A percentile compares a stretch with the other conserved stretches of the same genome.
These are phyloP conservation scores for Diplolepis rosae DNA, from an alignment of 2,888 invertebrate species.

Conservation along the genomic window DNA sequence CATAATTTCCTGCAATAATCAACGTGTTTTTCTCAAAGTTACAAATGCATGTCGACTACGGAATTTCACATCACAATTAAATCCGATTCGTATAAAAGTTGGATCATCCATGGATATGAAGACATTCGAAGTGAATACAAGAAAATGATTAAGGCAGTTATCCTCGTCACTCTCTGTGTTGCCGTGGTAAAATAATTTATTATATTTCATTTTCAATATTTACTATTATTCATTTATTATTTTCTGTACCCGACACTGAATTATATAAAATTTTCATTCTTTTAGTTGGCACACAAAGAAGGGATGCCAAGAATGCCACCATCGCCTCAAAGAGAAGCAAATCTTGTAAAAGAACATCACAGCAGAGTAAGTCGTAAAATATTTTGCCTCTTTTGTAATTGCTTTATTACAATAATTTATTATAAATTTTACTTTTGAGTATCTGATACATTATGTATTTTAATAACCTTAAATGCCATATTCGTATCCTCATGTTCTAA, in stretches of 20 bases:
- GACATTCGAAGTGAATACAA: neutral
- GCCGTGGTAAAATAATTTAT: slow-evolving; percentile 38
- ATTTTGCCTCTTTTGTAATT: neutral
- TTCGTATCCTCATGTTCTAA: no score
- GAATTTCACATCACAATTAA: neutral
- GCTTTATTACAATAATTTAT: no score
- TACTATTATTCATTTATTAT: neutral
- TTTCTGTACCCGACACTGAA: neutral
- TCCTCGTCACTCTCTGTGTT: slow-evolving; percentile 45
- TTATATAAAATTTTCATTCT: neutral
- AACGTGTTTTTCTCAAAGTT: slow-evolving; percentile 6
- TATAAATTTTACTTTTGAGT: no score
- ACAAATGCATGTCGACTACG: slow-evolving; percentile 18
- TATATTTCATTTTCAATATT: neutral
- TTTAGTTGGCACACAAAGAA: neutral
- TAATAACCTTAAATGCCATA: no score
- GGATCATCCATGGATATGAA: neutral
- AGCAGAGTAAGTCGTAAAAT: neutral
- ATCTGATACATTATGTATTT: no score
- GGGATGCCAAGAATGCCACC: neutral
- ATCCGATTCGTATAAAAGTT: slow-evolving; percentile 30
- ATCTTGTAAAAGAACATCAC: neutral
- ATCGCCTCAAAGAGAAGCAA: neutral
- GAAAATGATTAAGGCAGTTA: slow-evolving; percentile 49
- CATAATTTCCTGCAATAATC: slow-evolving; percentile 12